Evolutionary conservation across 35 echinoderm and acorn worm species (phyloP), one percentile per base, ranked within the genome.

Genomic region (Lytechinus pictus): DNA sequence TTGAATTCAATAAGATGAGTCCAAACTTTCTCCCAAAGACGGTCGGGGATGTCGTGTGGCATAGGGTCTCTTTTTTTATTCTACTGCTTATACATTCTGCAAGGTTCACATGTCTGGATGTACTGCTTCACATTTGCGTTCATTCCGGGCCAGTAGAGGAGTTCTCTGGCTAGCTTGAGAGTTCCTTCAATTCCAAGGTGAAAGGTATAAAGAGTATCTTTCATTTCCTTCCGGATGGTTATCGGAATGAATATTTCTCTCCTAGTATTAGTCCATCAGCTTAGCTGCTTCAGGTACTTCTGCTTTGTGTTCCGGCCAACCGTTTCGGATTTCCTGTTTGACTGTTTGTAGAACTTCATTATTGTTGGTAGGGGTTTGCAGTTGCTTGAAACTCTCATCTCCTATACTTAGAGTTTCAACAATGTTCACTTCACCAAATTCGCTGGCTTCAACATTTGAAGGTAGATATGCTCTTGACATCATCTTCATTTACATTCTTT

Each of bases 131-230:
- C 96, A 60, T 98, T 27, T 3, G 27, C 28, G 11, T 92, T 96
- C 95, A 98, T 96, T 29, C 88, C 61, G 4, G 95, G 95, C 96
- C 96, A 98, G 52, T 95, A 97, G 9, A 98, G 24, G 11, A 71
- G 66, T 86, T 96, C 94, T 94, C 96, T 54, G 14, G 94, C 97
- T n/a, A n/a, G n/a, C 55, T 96, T 10, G n/a, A 98, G 87, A 87
- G 94, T 96, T 28, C 94, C 86, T 14, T 98, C 96, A 24, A 94
- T 95, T 19, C 97, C 96, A 56, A 98, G 66, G 60, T 95, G 87
- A 60, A 95, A 54, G 44, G 95, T 79, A 93, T 97, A 96, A 54
- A 97, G 52, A 55, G 92, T 97, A 8, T 96, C 86, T 53, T 96
- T 95, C 33, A 97, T 99, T 2, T 97, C 61, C 5, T 54, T 86